phyloP scores from a whole-genome alignment of 2,888 invertebrate genomes.

The Rotaria socialis region DNA sequence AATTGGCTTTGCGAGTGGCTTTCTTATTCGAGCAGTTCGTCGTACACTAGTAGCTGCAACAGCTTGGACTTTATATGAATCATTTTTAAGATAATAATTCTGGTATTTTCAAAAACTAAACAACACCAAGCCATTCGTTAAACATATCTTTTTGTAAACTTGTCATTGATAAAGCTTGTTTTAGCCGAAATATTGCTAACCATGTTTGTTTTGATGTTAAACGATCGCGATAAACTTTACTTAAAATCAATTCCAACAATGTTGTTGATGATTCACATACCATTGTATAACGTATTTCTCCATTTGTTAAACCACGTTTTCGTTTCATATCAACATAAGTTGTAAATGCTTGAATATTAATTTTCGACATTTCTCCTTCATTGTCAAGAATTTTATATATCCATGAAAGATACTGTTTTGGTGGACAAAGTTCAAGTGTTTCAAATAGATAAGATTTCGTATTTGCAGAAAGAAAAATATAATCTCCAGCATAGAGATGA shows the following conservation, averaged over 20 bases:
- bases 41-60: conserved; percentile 18
- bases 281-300: conserved; percentile 33
- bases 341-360: neutral
- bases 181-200: neutral
- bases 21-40: neutral
- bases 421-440: neutral
- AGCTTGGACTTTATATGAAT: conserved; percentile 33
- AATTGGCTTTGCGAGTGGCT: neutral
- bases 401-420: conserved; percentile 10
- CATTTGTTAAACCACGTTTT: conserved; percentile 19
- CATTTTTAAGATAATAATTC: neutral
- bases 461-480: neutral
- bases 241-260: neutral
- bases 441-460: neutral
- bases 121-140: conserved; percentile 20
- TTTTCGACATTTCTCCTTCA: neutral
- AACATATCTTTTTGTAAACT: conserved; percentile 27
- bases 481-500: conserved; percentile 5
- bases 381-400: neutral
- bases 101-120: neutral
- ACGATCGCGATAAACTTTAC: neutral
- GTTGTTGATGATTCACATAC: neutral
- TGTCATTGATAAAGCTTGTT: neutral
- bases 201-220: conserved; percentile 11
- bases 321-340: neutral